A percentile compares a stretch with the other conserved stretches of the same genome.
These are phyloP conservation scores for Diarsia rubi DNA, from an alignment of 2,888 invertebrate species.

Conservation along the genomic window DNA sequence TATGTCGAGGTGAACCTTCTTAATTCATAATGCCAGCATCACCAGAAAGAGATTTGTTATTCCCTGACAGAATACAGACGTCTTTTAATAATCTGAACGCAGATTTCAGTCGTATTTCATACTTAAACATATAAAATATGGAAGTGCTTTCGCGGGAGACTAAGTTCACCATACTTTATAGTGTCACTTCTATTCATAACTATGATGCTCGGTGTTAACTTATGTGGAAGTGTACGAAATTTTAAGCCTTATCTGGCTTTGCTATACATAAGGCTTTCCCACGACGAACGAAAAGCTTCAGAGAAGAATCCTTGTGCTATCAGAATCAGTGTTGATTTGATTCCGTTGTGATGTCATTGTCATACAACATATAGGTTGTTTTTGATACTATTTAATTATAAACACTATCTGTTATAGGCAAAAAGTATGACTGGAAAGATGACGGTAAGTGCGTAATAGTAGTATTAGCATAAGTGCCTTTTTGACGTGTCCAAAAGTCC, in stretches of 20 bases:
- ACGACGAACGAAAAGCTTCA: slow-evolving; percentile 12
- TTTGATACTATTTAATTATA: not conserved
- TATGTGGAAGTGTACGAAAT: slow-evolving; percentile 14
- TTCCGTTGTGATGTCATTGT: not conserved
- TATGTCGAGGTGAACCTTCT: not conserved
- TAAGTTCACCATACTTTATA: slow-evolving; percentile 51
- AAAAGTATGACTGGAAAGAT: not conserved
- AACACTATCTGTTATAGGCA: not conserved
- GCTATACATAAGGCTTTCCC: slow-evolving; percentile 11
- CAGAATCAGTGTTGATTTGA: not conserved
- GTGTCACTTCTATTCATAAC: slow-evolving; percentile 56
- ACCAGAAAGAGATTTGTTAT: slow-evolving; percentile 6
- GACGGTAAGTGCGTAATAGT: not conserved
- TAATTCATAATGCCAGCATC: not conserved
- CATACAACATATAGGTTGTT: not conserved
- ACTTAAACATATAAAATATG: slow-evolving; percentile 40
- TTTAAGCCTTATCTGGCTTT: slow-evolving; percentile 12
- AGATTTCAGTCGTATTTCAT: slow-evolving; percentile 8
- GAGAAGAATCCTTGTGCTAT: slow-evolving; percentile 10
- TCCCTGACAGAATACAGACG: not conserved
- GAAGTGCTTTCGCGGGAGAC: slow-evolving; percentile 8
- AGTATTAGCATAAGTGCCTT: not conserved
- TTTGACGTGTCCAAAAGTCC: not conserved
- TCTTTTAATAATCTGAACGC: slow-evolving; percentile 15
- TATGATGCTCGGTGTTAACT: slow-evolving; percentile 37